phyloP scores from a whole-genome alignment of 2,113 vertebrate genomes.

The Daubentonia madagascariensis region DNA sequence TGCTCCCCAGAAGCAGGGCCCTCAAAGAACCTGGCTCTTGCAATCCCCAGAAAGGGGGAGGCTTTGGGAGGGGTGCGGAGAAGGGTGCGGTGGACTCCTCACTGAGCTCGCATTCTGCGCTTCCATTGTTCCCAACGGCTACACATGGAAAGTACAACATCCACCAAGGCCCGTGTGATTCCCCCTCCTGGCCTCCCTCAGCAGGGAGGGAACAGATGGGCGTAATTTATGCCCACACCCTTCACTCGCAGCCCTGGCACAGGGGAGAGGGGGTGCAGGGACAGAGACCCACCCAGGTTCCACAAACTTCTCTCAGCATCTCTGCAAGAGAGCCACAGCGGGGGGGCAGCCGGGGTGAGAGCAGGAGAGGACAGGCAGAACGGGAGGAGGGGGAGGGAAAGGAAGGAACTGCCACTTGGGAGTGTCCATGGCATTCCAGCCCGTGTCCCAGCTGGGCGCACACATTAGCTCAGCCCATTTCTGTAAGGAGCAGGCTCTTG shows the following conservation, averaged over 20 bases:
- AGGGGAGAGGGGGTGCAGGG: constrained; percentile 32
- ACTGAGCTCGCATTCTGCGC: constrained; percentile 32
- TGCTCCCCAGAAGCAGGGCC: not conserved
- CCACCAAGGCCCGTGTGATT: constrained; percentile 46
- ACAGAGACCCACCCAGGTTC: constrained; percentile 67
- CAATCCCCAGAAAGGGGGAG: not conserved
- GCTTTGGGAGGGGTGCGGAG: not conserved
- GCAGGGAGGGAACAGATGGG: constrained; percentile 76
- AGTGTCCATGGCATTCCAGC: not conserved
- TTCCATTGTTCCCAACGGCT: constrained; percentile 66
- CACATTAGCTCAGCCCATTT: not conserved
- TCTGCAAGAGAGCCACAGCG: not conserved
- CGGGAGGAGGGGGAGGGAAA: not conserved
- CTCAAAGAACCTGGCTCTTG: not conserved
- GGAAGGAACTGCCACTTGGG: not conserved
- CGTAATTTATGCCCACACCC: constrained; percentile 77
- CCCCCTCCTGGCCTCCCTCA: constrained; percentile 46
- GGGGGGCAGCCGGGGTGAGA: not conserved
- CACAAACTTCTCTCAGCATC: constrained; percentile 33
- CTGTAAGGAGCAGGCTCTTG: not conserved
- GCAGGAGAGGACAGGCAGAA: not conserved
- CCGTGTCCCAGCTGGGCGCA: not conserved
- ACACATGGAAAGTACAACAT: constrained; percentile 42
- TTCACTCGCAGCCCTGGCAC: constrained; percentile 60
- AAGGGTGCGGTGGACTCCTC: constrained; percentile 35